phyloP scores from a whole-genome alignment of 2,113 vertebrate species.

The Takifugu bimaculatus region DNA sequence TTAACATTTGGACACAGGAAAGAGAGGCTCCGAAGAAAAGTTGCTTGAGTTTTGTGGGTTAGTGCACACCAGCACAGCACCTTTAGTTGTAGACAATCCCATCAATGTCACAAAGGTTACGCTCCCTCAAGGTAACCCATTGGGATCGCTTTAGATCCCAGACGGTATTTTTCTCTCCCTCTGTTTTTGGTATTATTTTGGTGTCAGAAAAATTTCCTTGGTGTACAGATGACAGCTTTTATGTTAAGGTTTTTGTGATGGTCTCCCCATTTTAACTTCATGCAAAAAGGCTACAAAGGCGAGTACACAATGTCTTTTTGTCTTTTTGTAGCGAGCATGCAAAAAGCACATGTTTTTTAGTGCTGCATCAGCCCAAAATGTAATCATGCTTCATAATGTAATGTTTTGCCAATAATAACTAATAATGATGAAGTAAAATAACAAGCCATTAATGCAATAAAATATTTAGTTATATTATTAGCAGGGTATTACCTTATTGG shows the following conservation, averaged over 20 bases:
- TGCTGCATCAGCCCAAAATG: neutral
- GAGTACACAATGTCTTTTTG: slow-evolving; percentile 64
- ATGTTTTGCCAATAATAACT: no score
- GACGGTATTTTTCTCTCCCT: neutral
- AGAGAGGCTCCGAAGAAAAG: slow-evolving; percentile 32
- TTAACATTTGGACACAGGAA: slow-evolving; percentile 37
- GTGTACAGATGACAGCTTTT: slow-evolving; percentile 71
- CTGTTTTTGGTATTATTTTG: slow-evolving; percentile 68
- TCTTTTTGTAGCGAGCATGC: slow-evolving; percentile 41
- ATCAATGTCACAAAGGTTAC: slow-evolving; percentile 78
- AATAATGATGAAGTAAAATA: no score
- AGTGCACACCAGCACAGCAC: slow-evolving; percentile 30
- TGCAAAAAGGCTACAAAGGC: slow-evolving; percentile 35
- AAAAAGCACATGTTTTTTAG: neutral
- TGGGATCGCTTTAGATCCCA: slow-evolving; percentile 51
- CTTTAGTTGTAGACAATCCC: slow-evolving; percentile 68
- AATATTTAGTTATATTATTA: no score
- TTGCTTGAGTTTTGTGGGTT: slow-evolving; percentile 33
- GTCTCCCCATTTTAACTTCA: slow-evolving; percentile 50
- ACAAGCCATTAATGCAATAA: no score
- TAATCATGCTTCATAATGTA: neutral
- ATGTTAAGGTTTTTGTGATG: slow-evolving; percentile 65
- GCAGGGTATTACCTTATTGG: no score
- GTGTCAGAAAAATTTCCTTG: slow-evolving; percentile 77
- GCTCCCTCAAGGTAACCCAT: slow-evolving; percentile 74